Percentiles rank a stretch among this genome's conserved stretches.
Conservation (phyloP, 2,888 invertebrate genomes). For the Machimus atricapillus region DNA sequence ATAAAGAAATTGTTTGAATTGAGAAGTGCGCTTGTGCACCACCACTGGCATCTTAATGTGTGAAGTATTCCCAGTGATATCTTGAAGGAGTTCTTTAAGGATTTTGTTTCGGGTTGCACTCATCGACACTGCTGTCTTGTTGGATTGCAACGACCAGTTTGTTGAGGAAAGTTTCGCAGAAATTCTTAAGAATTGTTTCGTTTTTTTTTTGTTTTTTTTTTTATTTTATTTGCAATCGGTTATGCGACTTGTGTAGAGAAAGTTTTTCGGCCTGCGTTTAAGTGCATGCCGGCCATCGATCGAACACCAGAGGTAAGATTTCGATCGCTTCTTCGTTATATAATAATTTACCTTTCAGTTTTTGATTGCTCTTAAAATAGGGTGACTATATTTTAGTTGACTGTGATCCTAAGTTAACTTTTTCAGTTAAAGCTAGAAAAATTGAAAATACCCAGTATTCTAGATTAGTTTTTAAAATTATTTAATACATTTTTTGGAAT, state of each 20-base stretch:
- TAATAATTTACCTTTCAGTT: neutral
- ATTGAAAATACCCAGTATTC: too few species aligned
- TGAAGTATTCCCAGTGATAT: neutral
- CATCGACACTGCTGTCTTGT: neutral
- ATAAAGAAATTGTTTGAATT: neutral
- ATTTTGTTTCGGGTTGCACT: neutral
- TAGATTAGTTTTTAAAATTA: too few species aligned
- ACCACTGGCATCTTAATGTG: neutral
- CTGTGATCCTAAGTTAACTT: neutral
- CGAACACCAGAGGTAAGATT: neutral
- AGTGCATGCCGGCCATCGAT: neutral
- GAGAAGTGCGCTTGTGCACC: neutral
- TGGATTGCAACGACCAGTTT: neutral
- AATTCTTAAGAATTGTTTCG: neutral
- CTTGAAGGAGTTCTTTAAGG: neutral
- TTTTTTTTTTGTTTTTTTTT: too few species aligned
- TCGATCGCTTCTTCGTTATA: neutral
- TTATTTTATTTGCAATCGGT: neutral
- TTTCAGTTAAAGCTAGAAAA: neutral
- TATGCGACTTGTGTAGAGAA: neutral
- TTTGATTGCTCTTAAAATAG: neutral
- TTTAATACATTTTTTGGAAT: too few species aligned
- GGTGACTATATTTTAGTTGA: neutral
- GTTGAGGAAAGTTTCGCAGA: neutral
- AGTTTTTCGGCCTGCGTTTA: neutral